A percentile compares a stretch with the other conserved stretches of the same genome.
phyloP scores from a whole-genome alignment of 2,888 invertebrate species.

The Andrena haemorrhoa region DNA sequence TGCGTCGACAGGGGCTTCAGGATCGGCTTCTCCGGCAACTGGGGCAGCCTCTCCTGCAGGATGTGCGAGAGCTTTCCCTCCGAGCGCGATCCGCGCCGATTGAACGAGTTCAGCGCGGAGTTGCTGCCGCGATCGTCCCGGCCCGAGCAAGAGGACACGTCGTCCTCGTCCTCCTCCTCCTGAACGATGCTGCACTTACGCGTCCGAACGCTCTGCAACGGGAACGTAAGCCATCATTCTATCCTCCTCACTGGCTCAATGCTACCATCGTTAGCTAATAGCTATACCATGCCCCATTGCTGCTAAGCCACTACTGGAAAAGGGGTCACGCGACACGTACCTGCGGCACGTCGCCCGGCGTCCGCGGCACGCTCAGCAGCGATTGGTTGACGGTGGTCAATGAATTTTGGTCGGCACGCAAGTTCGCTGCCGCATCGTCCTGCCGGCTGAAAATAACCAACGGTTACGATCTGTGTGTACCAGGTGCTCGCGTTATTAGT shows the following conservation, averaged over 20 bases:
- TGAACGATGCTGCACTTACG: slow-evolving; percentile 97
- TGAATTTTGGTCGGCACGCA: slow-evolving; percentile 77
- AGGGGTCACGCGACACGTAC: slow-evolving; percentile 82
- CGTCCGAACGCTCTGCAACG: slow-evolving; percentile 87
- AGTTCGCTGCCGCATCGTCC: slow-evolving; percentile 73
- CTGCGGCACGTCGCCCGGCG: slow-evolving; percentile 89
- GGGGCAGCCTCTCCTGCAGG: slow-evolving; percentile 88
- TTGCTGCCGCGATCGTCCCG: slow-evolving; percentile 86
- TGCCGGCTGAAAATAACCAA: slow-evolving; percentile 71
- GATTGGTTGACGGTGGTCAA: slow-evolving; percentile 82
- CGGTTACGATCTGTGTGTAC: background rate
- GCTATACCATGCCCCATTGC: no score
- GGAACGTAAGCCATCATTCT: slow-evolving; percentile 18
- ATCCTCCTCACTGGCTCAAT: no score
- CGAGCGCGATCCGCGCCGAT: slow-evolving; percentile 91
- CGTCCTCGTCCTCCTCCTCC: slow-evolving; percentile 96
- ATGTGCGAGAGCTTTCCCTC: slow-evolving; percentile 91
- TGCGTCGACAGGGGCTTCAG: slow-evolving; percentile 70
- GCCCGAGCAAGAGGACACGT: slow-evolving; percentile 87
- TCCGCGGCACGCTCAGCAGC: slow-evolving; percentile 88
- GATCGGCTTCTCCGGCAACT: slow-evolving; percentile 87
- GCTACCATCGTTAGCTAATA: background rate
- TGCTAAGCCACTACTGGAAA: background rate
- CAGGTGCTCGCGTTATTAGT: background rate
- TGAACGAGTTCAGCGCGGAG: slow-evolving; percentile 85